Conservation (phyloP, 2,797 vertebrate genomes). For the Poecilia velifera region DNA sequence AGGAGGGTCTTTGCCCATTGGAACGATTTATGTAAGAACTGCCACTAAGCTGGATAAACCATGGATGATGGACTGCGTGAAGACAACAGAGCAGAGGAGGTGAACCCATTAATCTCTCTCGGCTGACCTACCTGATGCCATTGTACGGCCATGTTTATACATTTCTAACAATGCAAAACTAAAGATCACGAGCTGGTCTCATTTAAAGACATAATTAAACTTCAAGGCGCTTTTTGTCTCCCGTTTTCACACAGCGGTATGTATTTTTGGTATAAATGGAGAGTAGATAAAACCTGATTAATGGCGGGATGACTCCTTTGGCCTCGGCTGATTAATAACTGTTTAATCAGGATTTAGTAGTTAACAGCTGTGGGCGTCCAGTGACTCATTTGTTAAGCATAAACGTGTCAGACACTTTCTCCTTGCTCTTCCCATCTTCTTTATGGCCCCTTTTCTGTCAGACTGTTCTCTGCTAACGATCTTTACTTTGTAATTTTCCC, state of each 20-base stretch:
- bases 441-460: neutral
- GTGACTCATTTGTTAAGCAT: conserved; percentile 60
- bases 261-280: conserved; percentile 32
- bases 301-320: conserved; percentile 44
- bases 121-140: conserved; percentile 8
- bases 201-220: neutral
- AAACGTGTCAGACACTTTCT: conserved; percentile 45
- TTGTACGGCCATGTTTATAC: neutral
- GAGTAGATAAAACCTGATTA: conserved; percentile 50
- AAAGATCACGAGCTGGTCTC: neutral
- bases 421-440: conserved; percentile 16
- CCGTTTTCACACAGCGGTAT: conserved; percentile 2
- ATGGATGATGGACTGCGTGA: conserved; percentile 45
- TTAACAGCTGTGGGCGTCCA: conserved; percentile 68
- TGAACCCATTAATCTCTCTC: conserved; percentile 7
- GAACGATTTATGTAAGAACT: neutral
- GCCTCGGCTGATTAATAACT: conserved; percentile 68
- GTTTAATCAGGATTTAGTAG: conserved; percentile 70
- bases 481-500: conserved; percentile 5
- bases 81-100: conserved; percentile 14
- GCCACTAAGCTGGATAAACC: conserved; percentile 15
- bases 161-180: neutral
- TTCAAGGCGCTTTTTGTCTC: neutral
- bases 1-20: neutral
- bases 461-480: neutral